Conservation (phyloP, 2,113 vertebrate species). For the Conger conger region DNA sequence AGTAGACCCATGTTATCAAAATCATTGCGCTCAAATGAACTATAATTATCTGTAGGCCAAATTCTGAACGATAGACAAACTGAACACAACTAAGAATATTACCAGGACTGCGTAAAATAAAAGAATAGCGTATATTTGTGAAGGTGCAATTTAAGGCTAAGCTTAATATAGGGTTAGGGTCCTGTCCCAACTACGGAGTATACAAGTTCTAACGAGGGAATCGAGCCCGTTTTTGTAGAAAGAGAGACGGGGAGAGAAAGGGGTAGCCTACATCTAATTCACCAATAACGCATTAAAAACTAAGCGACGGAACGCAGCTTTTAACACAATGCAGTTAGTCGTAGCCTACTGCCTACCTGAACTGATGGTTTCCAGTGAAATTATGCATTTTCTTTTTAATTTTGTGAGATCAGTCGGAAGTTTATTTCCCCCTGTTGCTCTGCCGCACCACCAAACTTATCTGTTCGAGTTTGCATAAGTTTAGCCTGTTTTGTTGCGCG, state of each 20-base stretch:
- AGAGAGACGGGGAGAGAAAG: background rate
- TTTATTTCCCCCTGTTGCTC: constrained; percentile 24
- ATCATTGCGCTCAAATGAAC: background rate
- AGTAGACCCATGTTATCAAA: background rate
- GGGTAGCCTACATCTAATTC: background rate
- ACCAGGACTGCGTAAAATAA: background rate
- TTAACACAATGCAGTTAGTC: background rate
- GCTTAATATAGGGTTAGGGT: background rate
- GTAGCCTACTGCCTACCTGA: background rate
- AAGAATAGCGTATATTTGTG: background rate
- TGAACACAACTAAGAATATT: background rate
- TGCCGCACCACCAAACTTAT: constrained; percentile 28
- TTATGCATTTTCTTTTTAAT: background rate
- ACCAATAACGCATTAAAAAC: background rate
- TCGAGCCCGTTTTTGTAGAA: background rate
- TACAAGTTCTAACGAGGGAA: background rate
- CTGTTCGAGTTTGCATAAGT: constrained; percentile 30
- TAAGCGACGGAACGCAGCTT: background rate
- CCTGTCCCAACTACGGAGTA: background rate
- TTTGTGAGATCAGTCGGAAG: background rate
- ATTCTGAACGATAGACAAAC: background rate
- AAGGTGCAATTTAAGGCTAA: background rate
- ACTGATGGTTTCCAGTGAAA: background rate
- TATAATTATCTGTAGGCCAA: background rate
- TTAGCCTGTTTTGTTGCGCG: constrained; percentile 23